These are phyloP conservation scores for Fragum whitleyi DNA, from an alignment of 2,888 invertebrate genomes.

Conservation along the genomic window DNA sequence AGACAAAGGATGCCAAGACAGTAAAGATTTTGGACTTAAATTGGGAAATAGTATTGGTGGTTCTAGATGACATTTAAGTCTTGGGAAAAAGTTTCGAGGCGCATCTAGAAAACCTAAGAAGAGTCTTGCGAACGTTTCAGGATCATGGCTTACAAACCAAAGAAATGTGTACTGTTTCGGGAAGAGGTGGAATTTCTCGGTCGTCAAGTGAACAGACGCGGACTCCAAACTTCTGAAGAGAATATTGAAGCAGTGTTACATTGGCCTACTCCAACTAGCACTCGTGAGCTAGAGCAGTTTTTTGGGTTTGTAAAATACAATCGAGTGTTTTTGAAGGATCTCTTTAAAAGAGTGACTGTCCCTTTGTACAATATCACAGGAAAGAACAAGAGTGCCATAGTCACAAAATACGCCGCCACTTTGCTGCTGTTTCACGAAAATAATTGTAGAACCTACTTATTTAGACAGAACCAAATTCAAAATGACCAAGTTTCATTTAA, in stretches of 20 bases:
- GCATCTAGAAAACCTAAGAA: constrained; percentile 35
- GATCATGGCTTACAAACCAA: constrained; percentile 49
- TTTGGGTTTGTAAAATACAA: constrained; percentile 62
- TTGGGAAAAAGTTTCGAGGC: constrained; percentile 24
- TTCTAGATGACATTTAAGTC: constrained; percentile 53
- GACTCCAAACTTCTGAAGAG: constrained; percentile 15
- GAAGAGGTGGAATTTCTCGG: constrained; percentile 53
- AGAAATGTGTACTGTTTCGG: constrained; percentile 59
- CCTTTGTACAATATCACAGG: constrained; percentile 44
- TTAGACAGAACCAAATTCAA: too few relatives aligned
- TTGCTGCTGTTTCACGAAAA: too few relatives aligned
- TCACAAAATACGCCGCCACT: too few relatives aligned
- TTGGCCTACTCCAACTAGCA: constrained; percentile 34
- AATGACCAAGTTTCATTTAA: too few relatives aligned
- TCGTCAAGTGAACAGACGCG: constrained; percentile 14
- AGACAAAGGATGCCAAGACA: too few relatives aligned
- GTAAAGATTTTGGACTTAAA: too few relatives aligned
- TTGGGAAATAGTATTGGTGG: constrained; percentile 42
- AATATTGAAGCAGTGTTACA: constrained; percentile 21
- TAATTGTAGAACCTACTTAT: too few relatives aligned
- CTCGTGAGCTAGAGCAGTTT: constrained; percentile 49
- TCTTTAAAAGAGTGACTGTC: constrained; percentile 12
- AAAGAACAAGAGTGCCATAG: constrained; percentile 32
- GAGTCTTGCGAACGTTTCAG: constrained; percentile 47
- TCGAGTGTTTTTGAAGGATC: constrained; percentile 37